Conservation (phyloP, 2,888 invertebrate species). For the Brenthis daphne region DNA sequence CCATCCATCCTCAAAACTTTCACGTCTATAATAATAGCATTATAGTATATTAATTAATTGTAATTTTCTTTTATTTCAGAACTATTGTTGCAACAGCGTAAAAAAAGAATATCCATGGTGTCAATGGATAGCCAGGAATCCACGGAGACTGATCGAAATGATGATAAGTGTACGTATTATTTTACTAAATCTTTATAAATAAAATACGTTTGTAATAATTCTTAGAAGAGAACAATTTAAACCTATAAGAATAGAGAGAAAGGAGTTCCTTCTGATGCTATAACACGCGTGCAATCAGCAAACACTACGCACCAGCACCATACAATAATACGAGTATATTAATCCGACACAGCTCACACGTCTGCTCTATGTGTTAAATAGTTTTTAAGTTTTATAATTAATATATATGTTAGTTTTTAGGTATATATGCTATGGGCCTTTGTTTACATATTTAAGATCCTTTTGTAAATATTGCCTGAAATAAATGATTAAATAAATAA, state of each 20-base stretch:
- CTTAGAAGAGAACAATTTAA: background rate
- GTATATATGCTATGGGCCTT: too few species aligned
- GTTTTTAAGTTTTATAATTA: too few species aligned
- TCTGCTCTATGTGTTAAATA: too few species aligned
- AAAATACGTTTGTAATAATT: background rate
- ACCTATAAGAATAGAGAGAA: background rate
- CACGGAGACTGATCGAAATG: constrained; percentile 63
- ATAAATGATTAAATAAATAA: too few species aligned
- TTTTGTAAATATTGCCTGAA: too few species aligned
- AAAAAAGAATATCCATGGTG: constrained; percentile 69
- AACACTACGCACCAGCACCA: constrained; percentile 5
- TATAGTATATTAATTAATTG: background rate
- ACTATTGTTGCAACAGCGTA: constrained; percentile 69
- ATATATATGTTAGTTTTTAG: too few species aligned
- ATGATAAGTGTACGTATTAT: constrained; percentile 71
- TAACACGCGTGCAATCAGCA: constrained; percentile 1
- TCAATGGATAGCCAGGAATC: constrained; percentile 74
- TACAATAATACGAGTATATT: background rate
- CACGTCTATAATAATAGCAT: background rate
- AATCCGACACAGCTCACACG: background rate
- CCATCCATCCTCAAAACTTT: too few species aligned
- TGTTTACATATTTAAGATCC: too few species aligned
- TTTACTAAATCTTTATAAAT: background rate
- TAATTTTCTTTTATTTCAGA: constrained; percentile 57
- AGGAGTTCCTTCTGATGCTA: background rate